Evolutionary conservation across 1,140 invertebrate species (phyloP), one percentile per base, ranked within the genome.

Genomic region (Nylanderia fulva): DNA sequence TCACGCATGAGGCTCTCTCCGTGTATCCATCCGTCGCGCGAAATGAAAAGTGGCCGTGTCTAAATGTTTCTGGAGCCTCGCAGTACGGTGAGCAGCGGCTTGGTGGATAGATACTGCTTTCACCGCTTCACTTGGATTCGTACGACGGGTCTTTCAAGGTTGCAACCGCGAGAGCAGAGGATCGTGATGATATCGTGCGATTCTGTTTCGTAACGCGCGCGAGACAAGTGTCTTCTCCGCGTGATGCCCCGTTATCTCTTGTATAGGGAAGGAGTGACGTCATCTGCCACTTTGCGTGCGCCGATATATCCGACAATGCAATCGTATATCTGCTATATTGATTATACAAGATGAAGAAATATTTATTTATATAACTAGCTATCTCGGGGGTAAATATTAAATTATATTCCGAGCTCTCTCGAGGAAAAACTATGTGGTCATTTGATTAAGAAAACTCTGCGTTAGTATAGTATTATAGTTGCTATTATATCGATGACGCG

Each of bases 1-100:
- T 91, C 89, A 91, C 86, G 90, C 87, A 83, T 88, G 68, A 27
- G 15, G 3, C 15, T 48, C 74, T 71, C 74, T 71, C 63, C 15
- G 45, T 29, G 66, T 63, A 39, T 82, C 29, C 29, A 52, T 79
- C 18, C 7, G 29, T 48, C 45, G 42, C 29, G 60, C 76, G 54
- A 36, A 21, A 66, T 77, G 82, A 75, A 83, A 88, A 88, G 68
- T 29, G 27, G 15, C 21, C 52, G 11, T 4, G 68, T 63, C 42
- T 58, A 86, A 89, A 89, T 86, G 88, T 84, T 86, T 33, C 54
- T 21, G 39, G 18, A 58, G 63, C 63, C 72, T 61, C n/a, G 58
- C 24, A 71, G 13, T 33, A 24, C 24, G 15, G n/a, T 4, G 18
- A 5, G 24, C 39, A n/a, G 8, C 42, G n/a, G 66, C 15, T n/a